These are phyloP conservation scores for Clusia tigrina DNA, from an alignment of 2,888 invertebrate genomes.

Conservation along the genomic window DNA sequence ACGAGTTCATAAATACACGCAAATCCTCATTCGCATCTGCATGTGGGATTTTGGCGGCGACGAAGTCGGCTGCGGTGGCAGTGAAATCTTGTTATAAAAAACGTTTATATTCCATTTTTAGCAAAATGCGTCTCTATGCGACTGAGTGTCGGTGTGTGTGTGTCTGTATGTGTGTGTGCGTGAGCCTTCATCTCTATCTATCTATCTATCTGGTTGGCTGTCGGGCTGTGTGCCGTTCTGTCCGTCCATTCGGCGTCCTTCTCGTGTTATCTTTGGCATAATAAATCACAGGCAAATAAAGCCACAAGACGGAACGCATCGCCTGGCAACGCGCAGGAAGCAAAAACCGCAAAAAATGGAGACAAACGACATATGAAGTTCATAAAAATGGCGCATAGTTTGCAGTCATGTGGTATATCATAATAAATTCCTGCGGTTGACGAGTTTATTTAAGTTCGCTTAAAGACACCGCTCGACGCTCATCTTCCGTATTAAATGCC, in stretches of 20 bases:
- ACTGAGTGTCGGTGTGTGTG: too few species aligned
- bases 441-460: too few species aligned
- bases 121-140: background rate
- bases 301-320: conserved; percentile 47
- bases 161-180: too few species aligned
- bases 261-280: conserved; percentile 51
- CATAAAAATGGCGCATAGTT: conserved; percentile 51
- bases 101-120: background rate
- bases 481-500: too few species aligned
- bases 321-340: conserved; percentile 14
- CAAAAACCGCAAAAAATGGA: conserved; percentile 42
- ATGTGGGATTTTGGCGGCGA: background rate
- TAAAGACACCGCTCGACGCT: too few species aligned
- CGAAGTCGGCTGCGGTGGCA: background rate
- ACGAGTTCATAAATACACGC: background rate
- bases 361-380: conserved; percentile 62
- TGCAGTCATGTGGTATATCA: background rate
- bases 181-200: too few species aligned
- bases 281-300: conserved; percentile 60
- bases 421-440: background rate
- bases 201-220: background rate
- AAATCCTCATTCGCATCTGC: background rate
- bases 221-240: background rate
- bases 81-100: background rate
- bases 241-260: conserved; percentile 2